These are phyloP conservation scores for Schizopygopsis malacanthus DNA, from an alignment of 2,797 vertebrate genomes.

Conservation along the genomic window DNA sequence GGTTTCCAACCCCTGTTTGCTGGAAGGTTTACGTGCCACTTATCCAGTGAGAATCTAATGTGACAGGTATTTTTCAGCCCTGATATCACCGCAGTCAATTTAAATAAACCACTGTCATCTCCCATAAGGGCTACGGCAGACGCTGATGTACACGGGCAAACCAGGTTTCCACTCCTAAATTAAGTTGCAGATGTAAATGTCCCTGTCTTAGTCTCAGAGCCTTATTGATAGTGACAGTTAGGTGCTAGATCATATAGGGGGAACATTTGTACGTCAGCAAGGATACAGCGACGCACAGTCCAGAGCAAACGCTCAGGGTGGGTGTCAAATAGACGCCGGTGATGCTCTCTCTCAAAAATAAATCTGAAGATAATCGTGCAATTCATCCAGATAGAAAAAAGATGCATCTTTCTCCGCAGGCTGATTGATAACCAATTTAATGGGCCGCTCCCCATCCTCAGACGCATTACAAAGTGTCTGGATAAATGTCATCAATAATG, in stretches of 20 bases:
- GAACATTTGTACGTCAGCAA: slow-evolving; percentile 71
- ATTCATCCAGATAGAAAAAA: slow-evolving; percentile 63
- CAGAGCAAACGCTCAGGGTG: slow-evolving; percentile 60
- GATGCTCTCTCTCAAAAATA: slow-evolving; percentile 62
- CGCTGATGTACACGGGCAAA: slow-evolving; percentile 58
- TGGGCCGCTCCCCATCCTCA: slow-evolving; percentile 44
- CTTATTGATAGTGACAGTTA: slow-evolving; percentile 78
- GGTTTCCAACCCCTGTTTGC: slow-evolving; percentile 69
- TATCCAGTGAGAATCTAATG: slow-evolving; percentile 65
- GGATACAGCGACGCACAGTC: slow-evolving; percentile 66
- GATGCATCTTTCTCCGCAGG: slow-evolving; percentile 53
- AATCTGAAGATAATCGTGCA: slow-evolving; percentile 66
- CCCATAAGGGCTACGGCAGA: slow-evolving; percentile 72
- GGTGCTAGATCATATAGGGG: slow-evolving; percentile 68
- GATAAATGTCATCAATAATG: slow-evolving; percentile 39
- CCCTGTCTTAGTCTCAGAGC: slow-evolving; percentile 72
- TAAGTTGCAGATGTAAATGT: slow-evolving; percentile 79
- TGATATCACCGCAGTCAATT: slow-evolving; percentile 79
- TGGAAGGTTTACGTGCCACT: slow-evolving; percentile 63
- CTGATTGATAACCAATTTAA: slow-evolving; percentile 70
- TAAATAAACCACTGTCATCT: slow-evolving; percentile 81
- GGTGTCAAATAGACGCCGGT: slow-evolving; percentile 65
- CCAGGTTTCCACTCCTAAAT: slow-evolving; percentile 71
- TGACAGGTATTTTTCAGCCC: slow-evolving; percentile 78
- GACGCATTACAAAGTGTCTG: slow-evolving; percentile 37